These are phyloP conservation scores for Acipenser ruthenus DNA, from an alignment of 2,797 vertebrate species.

Conservation along the genomic window DNA sequence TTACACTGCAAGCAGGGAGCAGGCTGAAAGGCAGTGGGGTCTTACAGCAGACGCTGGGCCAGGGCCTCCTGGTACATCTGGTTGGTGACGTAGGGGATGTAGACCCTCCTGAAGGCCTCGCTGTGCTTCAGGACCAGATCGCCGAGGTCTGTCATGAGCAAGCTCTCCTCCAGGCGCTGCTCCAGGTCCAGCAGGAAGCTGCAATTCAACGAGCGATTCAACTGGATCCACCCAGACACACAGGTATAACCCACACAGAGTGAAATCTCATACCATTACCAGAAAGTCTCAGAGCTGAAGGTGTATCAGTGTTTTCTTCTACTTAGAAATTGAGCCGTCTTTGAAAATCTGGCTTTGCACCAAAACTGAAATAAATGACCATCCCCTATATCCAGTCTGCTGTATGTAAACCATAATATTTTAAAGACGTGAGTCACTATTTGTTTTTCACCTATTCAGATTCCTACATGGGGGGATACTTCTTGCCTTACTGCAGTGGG, in stretches of 20 bases:
- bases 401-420: too few relatives aligned
- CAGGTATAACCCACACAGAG: background rate
- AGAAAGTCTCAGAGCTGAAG: background rate
- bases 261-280: background rate
- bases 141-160: conserved; percentile 51
- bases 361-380: too few relatives aligned
- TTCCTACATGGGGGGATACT: too few relatives aligned
- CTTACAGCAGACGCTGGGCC: conserved; percentile 57
- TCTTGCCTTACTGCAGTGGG: too few relatives aligned
- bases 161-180: conserved; percentile 41
- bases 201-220: background rate
- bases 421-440: too few relatives aligned
- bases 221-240: background rate
- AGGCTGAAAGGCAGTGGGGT: background rate
- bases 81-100: conserved; percentile 69
- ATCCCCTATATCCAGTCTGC: too few relatives aligned
- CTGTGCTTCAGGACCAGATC: conserved; percentile 56
- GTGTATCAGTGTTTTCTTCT: too few relatives aligned
- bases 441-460: too few relatives aligned
- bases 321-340: too few relatives aligned
- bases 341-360: too few relatives aligned
- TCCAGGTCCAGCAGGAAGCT: conserved; percentile 68
- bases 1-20: too few relatives aligned
- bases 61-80: conserved; percentile 72
- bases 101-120: conserved; percentile 44